A percentile compares a stretch with the other conserved stretches of the same genome.
Evolutionary conservation across 1,140 invertebrate genomes (phyloP).

Genomic region (Bombus polaris): DNA sequence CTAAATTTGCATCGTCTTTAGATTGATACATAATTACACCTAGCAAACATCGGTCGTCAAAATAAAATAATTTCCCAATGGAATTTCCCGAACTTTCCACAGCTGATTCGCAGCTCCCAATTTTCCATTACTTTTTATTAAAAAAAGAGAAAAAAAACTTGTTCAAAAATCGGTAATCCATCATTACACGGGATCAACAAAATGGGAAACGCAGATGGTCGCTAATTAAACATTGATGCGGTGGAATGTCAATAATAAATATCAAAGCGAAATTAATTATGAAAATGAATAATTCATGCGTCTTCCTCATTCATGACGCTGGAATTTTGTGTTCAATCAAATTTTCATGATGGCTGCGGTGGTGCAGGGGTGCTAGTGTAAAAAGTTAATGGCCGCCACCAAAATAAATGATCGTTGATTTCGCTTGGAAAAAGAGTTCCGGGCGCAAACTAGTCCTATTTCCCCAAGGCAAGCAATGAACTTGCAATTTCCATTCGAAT

Average conservation of each 20-base stretch:
- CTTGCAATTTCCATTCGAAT: conserved; percentile 2
- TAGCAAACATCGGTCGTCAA: too few relatives aligned
- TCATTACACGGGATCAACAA: too few relatives aligned
- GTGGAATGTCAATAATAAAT: conserved; percentile 1
- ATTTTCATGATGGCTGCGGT: neutral
- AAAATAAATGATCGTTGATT: neutral
- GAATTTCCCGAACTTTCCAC: too few relatives aligned
- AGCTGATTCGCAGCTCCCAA: too few relatives aligned
- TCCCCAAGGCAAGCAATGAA: neutral
- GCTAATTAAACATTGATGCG: neutral
- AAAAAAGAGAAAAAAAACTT: too few relatives aligned
- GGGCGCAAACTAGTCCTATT: neutral
- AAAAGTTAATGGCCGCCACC: conserved; percentile 8
- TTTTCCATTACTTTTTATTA: too few relatives aligned
- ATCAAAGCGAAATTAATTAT: neutral
- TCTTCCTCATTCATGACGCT: neutral
- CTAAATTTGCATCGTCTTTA: too few relatives aligned
- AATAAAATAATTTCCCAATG: too few relatives aligned
- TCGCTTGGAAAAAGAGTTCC: neutral
- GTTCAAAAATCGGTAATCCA: too few relatives aligned
- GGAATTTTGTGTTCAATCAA: neutral
- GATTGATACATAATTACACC: too few relatives aligned
- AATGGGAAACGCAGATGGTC: neutral
- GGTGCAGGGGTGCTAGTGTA: rapidly evolving
- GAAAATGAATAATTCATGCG: conserved; percentile 9